phyloP scores from a whole-genome alignment of 2,113 vertebrate genomes.

The Pomatorhinus ruficollis region DNA sequence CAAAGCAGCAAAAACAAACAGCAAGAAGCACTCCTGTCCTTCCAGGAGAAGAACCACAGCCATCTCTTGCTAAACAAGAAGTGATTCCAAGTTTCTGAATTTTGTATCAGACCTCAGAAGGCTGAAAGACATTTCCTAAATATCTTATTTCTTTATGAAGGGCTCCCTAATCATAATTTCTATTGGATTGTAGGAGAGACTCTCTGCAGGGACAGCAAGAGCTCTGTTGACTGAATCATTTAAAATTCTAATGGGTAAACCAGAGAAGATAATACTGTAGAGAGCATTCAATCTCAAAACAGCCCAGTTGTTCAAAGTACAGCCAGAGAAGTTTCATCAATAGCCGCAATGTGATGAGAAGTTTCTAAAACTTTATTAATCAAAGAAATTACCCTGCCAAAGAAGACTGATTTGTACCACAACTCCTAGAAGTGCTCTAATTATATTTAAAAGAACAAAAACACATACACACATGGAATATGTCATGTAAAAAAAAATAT shows the following conservation, averaged over 20 bases:
- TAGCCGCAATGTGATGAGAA: not conserved
- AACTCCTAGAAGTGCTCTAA: not conserved
- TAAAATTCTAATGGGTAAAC: not conserved
- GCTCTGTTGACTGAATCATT: not conserved
- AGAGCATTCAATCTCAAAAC: not conserved
- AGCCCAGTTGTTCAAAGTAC: not conserved
- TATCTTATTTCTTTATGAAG: not conserved
- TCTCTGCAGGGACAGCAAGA: not conserved
- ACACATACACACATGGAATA: constrained; percentile 3
- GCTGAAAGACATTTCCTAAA: not conserved
- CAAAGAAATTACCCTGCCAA: not conserved
- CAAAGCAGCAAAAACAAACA: not conserved
- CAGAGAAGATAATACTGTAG: not conserved
- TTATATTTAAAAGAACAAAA: constrained; percentile 42
- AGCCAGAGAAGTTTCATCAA: not conserved
- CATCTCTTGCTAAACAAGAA: not conserved
- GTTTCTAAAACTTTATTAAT: constrained; percentile 16
- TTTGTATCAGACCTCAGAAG: not conserved
- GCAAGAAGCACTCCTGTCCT: not conserved
- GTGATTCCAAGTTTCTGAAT: not conserved
- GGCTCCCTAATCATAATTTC: not conserved
- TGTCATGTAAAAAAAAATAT: constrained; percentile 3
- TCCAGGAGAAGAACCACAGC: not conserved
- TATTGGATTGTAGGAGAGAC: not conserved
- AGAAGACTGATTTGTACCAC: not conserved